Conservation (phyloP, 2,113 vertebrate genomes). For the Microcebus jonahi region DNA sequence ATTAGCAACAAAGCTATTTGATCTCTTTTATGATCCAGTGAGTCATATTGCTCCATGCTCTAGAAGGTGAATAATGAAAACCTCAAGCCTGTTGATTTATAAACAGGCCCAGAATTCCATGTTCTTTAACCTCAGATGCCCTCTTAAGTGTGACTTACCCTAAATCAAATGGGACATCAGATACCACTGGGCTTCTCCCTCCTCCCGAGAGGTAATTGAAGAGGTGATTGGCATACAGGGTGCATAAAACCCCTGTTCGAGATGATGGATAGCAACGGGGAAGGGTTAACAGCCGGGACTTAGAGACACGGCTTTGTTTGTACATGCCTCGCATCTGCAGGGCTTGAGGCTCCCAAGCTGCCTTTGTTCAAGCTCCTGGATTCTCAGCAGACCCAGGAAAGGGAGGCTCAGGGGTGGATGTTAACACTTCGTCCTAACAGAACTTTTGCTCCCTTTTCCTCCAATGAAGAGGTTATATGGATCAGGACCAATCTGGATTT, state of each 20-base stretch:
- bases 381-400: background rate
- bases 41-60: conserved; percentile 84
- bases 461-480: background rate
- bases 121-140: conserved; percentile 87
- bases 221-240: conserved; percentile 77
- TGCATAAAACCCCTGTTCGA: conserved; percentile 78
- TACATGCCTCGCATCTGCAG: conserved; percentile 23
- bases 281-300: conserved; percentile 73
- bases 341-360: background rate
- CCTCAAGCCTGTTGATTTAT: conserved; percentile 85
- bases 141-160: conserved; percentile 84
- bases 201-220: conserved; percentile 81
- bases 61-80: conserved; percentile 87
- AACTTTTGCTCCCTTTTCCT: fast-evolving
- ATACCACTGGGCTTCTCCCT: conserved; percentile 77
- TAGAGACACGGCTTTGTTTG: conserved; percentile 63
- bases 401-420: background rate
- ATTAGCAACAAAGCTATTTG: conserved; percentile 88
- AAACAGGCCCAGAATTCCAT: conserved; percentile 82
- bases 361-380: background rate
- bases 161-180: conserved; percentile 84
- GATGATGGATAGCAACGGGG: conserved; percentile 75
- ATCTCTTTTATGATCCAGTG: conserved; percentile 88
- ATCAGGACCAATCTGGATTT: background rate
- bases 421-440: fast-evolving